Conservation (phyloP, 2,113 vertebrate genomes). For the Phocoena phocoena region DNA sequence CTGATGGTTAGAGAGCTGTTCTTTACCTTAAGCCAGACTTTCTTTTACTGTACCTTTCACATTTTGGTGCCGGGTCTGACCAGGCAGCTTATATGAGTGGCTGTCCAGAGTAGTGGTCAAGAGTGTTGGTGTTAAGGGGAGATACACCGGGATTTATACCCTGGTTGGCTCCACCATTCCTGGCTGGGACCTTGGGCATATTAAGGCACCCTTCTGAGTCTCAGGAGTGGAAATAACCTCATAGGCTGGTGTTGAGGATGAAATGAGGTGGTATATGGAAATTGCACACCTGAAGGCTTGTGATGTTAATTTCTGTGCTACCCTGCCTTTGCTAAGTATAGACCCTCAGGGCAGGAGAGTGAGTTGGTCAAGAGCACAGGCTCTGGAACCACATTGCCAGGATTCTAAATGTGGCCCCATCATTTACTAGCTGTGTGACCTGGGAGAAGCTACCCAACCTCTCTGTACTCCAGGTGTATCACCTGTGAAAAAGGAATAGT, state of each 20-base stretch:
- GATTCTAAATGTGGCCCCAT: background rate
- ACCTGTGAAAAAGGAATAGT: background rate
- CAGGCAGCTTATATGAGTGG: background rate
- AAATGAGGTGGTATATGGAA: background rate
- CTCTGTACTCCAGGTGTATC: background rate
- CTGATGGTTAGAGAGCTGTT: background rate
- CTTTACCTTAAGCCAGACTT: background rate
- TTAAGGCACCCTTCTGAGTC: rapidly evolving
- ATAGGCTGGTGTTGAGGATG: background rate
- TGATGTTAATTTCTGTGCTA: background rate
- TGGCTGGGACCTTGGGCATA: background rate
- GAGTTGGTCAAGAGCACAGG: too few species aligned
- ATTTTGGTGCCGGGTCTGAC: background rate
- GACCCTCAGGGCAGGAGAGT: background rate
- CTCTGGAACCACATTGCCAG: background rate
- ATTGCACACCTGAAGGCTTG: background rate
- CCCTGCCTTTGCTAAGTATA: background rate
- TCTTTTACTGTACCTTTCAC: background rate
- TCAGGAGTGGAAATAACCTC: background rate
- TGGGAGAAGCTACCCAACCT: background rate
- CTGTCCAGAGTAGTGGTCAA: background rate
- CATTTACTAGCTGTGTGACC: background rate
- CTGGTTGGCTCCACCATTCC: background rate
- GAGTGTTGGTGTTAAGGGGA: background rate
- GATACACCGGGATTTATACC: rapidly evolving